Evolutionary conservation across 2,888 invertebrate species (phyloP).

Genomic region (Drosophila subquinaria): DNA sequence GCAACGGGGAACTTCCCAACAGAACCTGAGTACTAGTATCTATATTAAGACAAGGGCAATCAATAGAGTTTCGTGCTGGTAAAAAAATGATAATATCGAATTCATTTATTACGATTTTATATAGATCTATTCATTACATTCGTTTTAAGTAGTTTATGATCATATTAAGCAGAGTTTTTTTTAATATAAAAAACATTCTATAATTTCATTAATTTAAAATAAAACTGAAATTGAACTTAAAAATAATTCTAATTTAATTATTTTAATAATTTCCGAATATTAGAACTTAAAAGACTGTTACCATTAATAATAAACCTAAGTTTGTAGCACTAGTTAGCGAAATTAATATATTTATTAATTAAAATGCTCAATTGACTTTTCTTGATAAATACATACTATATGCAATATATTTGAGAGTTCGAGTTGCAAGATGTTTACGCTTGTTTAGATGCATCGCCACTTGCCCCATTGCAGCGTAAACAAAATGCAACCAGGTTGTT

Average conservation of each 20-base stretch:
- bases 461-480: constrained; percentile 57
- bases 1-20: constrained; percentile 29
- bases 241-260: no score
- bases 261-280: no score
- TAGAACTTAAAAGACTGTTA: no score
- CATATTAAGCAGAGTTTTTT: no score
- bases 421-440: constrained; percentile 51
- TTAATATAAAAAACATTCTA: no score
- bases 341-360: background rate
- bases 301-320: no score
- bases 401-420: background rate
- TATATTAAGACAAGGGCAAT: background rate
- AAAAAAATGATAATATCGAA: no score
- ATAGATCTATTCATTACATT: background rate
- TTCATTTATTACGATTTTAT: background rate
- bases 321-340: no score
- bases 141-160: no score
- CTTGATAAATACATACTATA: background rate
- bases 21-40: background rate
- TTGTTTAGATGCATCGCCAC: constrained; percentile 57
- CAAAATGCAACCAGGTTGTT: constrained; percentile 38
- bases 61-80: background rate
- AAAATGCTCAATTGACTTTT: background rate
- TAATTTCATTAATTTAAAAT: no score
- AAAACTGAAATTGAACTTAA: no score